Conservation (phyloP, 2,888 invertebrate genomes). For the Mythimna loreyi region DNA sequence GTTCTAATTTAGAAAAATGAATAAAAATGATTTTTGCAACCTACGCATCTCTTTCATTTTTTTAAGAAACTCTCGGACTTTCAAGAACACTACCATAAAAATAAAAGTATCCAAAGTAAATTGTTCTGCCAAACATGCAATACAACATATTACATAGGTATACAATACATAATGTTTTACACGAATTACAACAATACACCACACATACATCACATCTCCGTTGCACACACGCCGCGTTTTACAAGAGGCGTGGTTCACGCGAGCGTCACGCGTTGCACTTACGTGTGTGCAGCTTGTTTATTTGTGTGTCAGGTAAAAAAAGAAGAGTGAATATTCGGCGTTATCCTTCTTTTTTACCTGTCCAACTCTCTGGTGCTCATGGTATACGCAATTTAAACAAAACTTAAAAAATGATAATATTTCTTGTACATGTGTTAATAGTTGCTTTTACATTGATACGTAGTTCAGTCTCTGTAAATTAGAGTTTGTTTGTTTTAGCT, state of each 20-base stretch:
- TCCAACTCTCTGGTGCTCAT: too few species aligned
- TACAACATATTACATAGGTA: background rate
- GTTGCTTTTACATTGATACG: too few species aligned
- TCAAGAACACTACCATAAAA: background rate
- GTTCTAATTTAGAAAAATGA: background rate
- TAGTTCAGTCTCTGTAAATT: too few species aligned
- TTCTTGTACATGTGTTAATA: too few species aligned
- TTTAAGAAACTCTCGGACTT: background rate
- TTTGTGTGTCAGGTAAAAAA: too few species aligned
- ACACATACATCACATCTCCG: background rate
- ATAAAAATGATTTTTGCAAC: conserved; percentile 22
- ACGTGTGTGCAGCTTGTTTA: conserved; percentile 23
- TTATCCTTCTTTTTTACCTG: too few species aligned
- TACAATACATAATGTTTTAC: background rate
- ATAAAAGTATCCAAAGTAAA: background rate
- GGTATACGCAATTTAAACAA: too few species aligned
- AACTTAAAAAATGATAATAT: too few species aligned
- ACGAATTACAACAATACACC: background rate
- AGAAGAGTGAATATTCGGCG: too few species aligned
- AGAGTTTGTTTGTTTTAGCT: too few species aligned
- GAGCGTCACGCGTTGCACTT: conserved; percentile 61
- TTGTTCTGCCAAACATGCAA: too few species aligned
- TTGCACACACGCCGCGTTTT: background rate
- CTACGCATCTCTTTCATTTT: background rate
- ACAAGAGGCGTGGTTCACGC: conserved; percentile 75